Conservation (phyloP, 2,888 invertebrate genomes). For the Cosmopolites sordidus region DNA sequence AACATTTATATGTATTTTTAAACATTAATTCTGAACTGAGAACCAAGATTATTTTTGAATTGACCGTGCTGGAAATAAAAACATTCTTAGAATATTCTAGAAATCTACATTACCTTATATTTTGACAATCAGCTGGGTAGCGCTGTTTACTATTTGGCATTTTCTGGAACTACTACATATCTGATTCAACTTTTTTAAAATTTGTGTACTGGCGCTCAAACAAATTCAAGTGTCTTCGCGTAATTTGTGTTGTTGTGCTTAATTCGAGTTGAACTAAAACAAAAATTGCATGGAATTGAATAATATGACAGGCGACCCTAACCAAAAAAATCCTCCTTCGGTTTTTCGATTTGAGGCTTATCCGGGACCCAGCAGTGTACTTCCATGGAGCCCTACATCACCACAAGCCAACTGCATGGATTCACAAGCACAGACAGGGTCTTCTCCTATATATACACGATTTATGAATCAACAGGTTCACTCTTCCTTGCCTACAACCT, state of each 20-base stretch:
- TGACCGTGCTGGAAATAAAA: no score
- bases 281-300: constrained; percentile 33
- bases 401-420: not conserved
- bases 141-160: constrained; percentile 3
- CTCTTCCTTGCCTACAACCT: constrained; percentile 2
- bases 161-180: not conserved
- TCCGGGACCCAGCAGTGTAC: constrained; percentile 34
- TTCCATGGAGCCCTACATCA: constrained; percentile 3
- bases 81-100: constrained; percentile 4
- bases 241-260: constrained; percentile 4
- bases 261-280: not conserved
- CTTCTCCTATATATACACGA: not conserved
- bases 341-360: constrained; percentile 40
- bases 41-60: no score
- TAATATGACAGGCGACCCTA: constrained; percentile 42
- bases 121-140: constrained; percentile 8
- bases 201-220: not conserved
- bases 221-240: not conserved
- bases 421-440: not conserved
- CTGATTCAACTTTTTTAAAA: not conserved
- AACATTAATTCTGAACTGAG: no score
- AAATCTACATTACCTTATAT: constrained; percentile 6
- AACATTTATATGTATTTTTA: no score
- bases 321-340: constrained; percentile 39
- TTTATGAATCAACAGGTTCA: not conserved